Evolutionary conservation across 2,113 vertebrate species (phyloP), one percentile per base, ranked within the genome.

Genomic region (Callionymus lyra): DNA sequence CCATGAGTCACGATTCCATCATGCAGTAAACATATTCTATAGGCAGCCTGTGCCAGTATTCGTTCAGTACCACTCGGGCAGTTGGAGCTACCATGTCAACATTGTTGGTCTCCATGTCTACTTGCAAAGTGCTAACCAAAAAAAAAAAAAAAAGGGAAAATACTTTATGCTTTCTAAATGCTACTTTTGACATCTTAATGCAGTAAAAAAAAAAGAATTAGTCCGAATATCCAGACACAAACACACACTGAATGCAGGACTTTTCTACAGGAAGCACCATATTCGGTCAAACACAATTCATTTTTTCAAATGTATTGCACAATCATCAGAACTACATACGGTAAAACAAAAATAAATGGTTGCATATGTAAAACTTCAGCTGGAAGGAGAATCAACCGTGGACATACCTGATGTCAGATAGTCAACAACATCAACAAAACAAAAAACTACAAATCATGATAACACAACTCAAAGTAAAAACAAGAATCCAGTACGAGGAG

Each of bases 11-110:
- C 74, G 75, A 84, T 80, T 85, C 81, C 78, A 84, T 88, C 85
- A 87, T 85, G 77, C 79, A 80, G 74, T 80, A 83, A 81, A 74
- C 79, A 70, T 80, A 81, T 80, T 81, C 55, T 40, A 34, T 31
- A 86, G 91, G 89, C 91, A 90, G 82, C 91, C 92, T 71, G 88
- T 94, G 90, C 89, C 92, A 65, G 82, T 75, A 73, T 76, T 75
- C 70, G 71, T 74, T 73, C 81, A 73, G 63, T 77, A 84, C 67
- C 46, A 82, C 80, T 12, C 0, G 54, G 63, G 66, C 59, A 53
- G 47, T 65, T 65, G 61, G 61, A 48, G 68, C 72, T n/a, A n/a
- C n/a, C n/a, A n/a, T n/a, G n/a, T n/a, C n/a, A 84, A 77, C 76
- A 77, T 70, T 76, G n/a, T 63, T 72, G 63, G 63, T 66, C 72